phyloP scores from a whole-genome alignment of 2,888 invertebrate genomes.

The Cerceris rybyensis region DNA sequence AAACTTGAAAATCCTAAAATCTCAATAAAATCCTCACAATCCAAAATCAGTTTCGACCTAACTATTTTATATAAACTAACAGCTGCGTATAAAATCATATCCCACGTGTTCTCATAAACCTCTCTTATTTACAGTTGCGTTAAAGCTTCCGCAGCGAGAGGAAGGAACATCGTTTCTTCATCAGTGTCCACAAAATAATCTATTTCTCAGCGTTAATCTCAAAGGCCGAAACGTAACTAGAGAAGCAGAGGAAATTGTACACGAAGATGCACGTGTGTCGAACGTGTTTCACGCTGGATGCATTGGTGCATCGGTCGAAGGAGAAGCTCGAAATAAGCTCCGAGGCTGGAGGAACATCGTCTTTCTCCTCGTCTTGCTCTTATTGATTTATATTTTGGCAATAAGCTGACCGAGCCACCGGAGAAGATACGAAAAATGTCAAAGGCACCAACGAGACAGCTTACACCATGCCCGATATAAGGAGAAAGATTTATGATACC shows the following conservation, averaged over 20 bases:
- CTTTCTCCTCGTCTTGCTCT: constrained; percentile 37
- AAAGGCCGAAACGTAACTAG: too few species aligned
- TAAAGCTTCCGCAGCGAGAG: constrained; percentile 29
- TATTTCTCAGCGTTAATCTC: constrained; percentile 53
- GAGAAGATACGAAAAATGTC: constrained; percentile 9
- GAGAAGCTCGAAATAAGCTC: constrained; percentile 63
- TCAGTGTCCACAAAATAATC: constrained; percentile 59
- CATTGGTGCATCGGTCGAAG: constrained; percentile 32
- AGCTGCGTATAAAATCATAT: not conserved
- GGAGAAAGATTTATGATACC: not conserved
- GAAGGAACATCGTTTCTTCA: constrained; percentile 21
- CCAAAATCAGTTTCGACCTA: not conserved
- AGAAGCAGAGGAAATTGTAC: not conserved
- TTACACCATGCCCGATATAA: not conserved
- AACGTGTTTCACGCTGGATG: not conserved
- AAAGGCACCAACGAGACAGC: not conserved
- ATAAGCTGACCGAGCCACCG: constrained; percentile 21
- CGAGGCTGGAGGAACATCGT: constrained; percentile 44
- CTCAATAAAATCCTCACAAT: too few species aligned
- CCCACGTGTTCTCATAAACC: constrained; percentile 35
- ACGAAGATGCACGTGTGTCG: not conserved
- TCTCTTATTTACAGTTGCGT: constrained; percentile 41
- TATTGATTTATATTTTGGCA: constrained; percentile 63
- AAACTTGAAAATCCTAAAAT: too few species aligned
- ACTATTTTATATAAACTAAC: not conserved